Evolutionary conservation across 2,113 vertebrate species (phyloP).

Genomic region (Neodon shergylaensis): DNA sequence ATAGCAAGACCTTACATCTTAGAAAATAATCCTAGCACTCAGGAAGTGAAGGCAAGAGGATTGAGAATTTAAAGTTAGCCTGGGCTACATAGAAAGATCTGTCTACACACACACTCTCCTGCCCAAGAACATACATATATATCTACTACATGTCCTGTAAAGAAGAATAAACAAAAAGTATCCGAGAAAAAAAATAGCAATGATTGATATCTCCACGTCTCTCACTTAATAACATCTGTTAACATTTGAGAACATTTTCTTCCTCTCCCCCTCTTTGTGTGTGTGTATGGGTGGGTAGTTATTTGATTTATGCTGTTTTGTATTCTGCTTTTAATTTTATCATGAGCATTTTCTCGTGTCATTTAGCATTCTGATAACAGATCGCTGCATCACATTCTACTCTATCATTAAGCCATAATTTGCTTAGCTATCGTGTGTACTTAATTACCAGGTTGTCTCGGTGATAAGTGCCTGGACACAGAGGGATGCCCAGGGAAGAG

Average conservation of each 20-base stretch:
- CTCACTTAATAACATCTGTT: background rate
- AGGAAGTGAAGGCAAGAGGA: background rate
- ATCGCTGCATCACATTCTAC: background rate
- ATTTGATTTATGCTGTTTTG: background rate
- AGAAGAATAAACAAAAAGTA: background rate
- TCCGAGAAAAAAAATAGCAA: constrained; percentile 30
- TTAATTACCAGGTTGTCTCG: background rate
- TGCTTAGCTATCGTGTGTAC: background rate
- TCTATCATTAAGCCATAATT: background rate
- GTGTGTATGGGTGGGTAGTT: background rate
- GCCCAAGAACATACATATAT: background rate
- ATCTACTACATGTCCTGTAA: background rate
- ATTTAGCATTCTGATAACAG: constrained; percentile 7
- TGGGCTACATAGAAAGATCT: background rate
- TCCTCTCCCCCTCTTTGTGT: background rate
- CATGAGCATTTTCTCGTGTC: background rate
- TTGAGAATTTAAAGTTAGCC: background rate
- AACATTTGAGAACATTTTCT: constrained; percentile 42
- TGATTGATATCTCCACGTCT: background rate
- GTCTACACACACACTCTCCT: background rate
- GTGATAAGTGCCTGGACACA: background rate
- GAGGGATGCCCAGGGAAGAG: background rate
- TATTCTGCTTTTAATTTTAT: constrained; percentile 41
- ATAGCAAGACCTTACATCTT: background rate
- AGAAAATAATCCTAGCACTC: background rate